A percentile compares a stretch with the other conserved stretches of the same genome.
Evolutionary conservation across 2,888 invertebrate genomes (phyloP).

Genomic region (Strigamia crassipes): DNA sequence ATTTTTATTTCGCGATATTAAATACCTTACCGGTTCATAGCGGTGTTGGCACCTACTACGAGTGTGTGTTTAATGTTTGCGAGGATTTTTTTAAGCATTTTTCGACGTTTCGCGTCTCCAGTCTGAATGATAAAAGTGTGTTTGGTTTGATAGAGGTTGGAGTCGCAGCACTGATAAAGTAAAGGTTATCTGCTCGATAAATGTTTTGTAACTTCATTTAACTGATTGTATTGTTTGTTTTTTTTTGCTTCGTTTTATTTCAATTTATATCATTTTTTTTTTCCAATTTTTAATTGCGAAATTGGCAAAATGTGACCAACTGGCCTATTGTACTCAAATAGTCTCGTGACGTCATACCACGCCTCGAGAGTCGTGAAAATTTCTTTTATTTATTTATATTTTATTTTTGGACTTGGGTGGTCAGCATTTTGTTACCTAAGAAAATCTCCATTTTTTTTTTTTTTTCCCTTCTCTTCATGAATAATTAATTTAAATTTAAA

Average conservation of each 20-base stretch:
- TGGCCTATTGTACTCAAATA: constrained; percentile 31
- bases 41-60: background rate
- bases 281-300: background rate
- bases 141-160: background rate
- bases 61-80: background rate
- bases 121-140: background rate
- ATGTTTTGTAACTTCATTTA: background rate
- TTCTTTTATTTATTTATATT: background rate
- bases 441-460: too few species aligned
- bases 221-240: constrained; percentile 10
- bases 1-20: too few species aligned
- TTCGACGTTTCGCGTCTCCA: background rate
- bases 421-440: too few species aligned
- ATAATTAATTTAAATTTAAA: too few species aligned
- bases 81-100: background rate
- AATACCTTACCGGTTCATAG: background rate
- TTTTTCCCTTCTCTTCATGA: too few species aligned
- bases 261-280: background rate
- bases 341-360: background rate
- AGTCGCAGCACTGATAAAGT: background rate
- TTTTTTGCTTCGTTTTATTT: background rate
- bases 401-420: background rate
- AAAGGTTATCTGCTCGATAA: background rate
- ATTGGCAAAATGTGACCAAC: background rate
- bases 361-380: background rate